Conservation (phyloP, 2,797 vertebrate genomes). For the Betta splendens region DNA sequence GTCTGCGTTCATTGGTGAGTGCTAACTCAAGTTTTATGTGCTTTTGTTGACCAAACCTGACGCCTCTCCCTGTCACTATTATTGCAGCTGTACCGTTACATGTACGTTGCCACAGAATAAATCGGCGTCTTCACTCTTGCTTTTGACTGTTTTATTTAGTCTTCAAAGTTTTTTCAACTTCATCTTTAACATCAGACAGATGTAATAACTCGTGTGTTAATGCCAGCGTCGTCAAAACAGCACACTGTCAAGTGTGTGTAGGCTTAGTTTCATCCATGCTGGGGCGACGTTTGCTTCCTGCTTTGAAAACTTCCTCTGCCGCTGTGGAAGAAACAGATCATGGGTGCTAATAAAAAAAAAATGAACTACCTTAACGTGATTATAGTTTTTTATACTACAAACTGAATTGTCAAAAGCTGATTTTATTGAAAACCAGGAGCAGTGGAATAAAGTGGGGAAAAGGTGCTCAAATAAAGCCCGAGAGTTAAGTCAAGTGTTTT, state of each 20-base stretch:
- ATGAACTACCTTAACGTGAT: too few relatives aligned
- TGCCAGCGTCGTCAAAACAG: background rate
- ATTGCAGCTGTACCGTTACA: slow-evolving; percentile 61
- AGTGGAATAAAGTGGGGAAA: too few relatives aligned
- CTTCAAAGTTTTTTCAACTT: background rate
- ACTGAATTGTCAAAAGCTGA: too few relatives aligned
- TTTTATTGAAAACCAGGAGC: too few relatives aligned
- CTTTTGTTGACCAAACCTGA: background rate
- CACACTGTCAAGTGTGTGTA: background rate
- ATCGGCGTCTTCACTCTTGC: background rate
- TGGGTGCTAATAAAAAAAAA: background rate
- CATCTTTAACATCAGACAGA: rapidly evolving
- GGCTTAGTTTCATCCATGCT: slow-evolving; percentile 12
- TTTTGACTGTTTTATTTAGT: background rate
- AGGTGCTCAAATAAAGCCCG: too few relatives aligned
- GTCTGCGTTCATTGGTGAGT: slow-evolving; percentile 62
- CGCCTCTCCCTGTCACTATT: slow-evolving; percentile 20
- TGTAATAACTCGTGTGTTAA: background rate
- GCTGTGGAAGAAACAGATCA: slow-evolving; percentile 42
- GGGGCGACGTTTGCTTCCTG: slow-evolving; percentile 71
- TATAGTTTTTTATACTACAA: too few relatives aligned
- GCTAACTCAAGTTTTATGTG: background rate
- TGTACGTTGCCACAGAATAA: background rate
- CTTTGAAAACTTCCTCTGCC: slow-evolving; percentile 71
- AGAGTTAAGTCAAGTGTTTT: too few relatives aligned